A percentile compares a stretch with the other conserved stretches of the same genome.
These are phyloP conservation scores for Latheticus oryzae DNA, from an alignment of 2,888 invertebrate species.

Conservation along the genomic window DNA sequence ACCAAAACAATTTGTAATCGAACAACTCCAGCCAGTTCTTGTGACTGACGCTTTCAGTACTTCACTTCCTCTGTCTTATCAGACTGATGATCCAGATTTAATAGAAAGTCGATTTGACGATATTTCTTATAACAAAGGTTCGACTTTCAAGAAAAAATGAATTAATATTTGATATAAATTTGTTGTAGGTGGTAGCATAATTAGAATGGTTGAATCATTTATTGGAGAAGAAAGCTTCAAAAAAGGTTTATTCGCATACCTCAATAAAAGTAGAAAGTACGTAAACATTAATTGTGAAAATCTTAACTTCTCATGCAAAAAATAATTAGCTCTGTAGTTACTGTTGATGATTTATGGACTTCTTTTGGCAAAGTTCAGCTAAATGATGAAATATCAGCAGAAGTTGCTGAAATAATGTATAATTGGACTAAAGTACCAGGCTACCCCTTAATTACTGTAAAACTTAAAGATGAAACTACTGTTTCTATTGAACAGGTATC, in stretches of 20 bases:
- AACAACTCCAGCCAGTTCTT: constrained; percentile 76
- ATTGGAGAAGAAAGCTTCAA: constrained; percentile 68
- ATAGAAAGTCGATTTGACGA: constrained; percentile 74
- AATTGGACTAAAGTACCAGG: constrained; percentile 73
- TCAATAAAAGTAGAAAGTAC: constrained; percentile 66
- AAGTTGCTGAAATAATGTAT: constrained; percentile 63
- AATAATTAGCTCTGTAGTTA: constrained; percentile 4
- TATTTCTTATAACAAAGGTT: constrained; percentile 78
- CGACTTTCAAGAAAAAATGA: background rate
- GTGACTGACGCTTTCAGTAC: constrained; percentile 70
- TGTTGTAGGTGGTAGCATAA: constrained; percentile 43
- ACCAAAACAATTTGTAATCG: constrained; percentile 76
- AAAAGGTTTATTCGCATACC: constrained; percentile 69
- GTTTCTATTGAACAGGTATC: constrained; percentile 46
- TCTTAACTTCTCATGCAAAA: background rate
- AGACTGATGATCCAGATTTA: constrained; percentile 70
- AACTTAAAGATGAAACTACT: constrained; percentile 17
- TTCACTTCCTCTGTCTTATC: constrained; percentile 71
- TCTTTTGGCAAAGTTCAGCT: constrained; percentile 60
- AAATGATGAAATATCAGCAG: background rate
- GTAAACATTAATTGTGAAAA: constrained; percentile 30
- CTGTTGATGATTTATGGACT: constrained; percentile 68
- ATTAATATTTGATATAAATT: constrained; percentile 1
- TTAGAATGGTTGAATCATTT: constrained; percentile 75
- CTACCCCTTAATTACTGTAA: constrained; percentile 69